A percentile compares a stretch with the other conserved stretches of the same genome.
These are phyloP conservation scores for Mus caroli DNA, from an alignment of 2,797 vertebrate species.

Conservation along the genomic window DNA sequence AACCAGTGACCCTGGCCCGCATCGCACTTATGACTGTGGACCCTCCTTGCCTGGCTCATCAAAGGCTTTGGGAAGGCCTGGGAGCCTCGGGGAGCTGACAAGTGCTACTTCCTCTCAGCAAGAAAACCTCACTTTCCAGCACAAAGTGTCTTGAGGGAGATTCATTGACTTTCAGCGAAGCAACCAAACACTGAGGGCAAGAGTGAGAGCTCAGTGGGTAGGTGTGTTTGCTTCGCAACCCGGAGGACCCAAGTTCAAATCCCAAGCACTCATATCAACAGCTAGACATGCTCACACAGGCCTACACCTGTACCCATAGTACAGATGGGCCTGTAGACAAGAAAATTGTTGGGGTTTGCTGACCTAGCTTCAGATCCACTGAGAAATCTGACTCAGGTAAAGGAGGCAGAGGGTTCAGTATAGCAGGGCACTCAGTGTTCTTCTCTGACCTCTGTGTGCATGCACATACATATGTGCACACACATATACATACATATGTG, in stretches of 20 bases:
- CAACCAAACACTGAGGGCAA: neutral
- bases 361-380: neutral
- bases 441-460: neutral
- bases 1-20: neutral
- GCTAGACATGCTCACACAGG: neutral
- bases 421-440: neutral
- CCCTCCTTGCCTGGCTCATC: neutral
- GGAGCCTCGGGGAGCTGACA: neutral
- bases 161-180: neutral
- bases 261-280: neutral
- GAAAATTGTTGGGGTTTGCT: neutral
- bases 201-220: neutral
- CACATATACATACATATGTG: neutral
- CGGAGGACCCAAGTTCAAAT: neutral
- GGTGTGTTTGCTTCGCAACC: neutral
- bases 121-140: neutral
- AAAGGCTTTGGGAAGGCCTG: neutral
- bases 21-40: neutral
- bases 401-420: neutral
- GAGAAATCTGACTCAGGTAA: neutral
- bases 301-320: neutral
- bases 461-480: accelerated
- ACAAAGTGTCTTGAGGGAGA: neutral
- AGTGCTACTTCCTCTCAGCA: neutral
- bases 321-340: neutral